Conservation (phyloP, 1,140 invertebrate genomes). For the Aphelinus atriplicis region DNA sequence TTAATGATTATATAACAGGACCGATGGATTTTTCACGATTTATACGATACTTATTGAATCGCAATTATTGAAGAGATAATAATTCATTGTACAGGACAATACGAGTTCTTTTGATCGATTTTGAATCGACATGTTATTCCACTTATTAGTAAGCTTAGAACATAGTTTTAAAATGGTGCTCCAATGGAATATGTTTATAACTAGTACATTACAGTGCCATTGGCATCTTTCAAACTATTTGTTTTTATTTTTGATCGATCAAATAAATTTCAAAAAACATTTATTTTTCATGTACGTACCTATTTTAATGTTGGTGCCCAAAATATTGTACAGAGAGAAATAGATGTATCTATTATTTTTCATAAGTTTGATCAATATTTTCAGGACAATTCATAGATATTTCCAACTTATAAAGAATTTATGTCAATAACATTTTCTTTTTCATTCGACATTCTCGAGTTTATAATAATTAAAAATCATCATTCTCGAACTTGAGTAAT, state of each 20-base stretch:
- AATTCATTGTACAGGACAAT: constrained; percentile 35
- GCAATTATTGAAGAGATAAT: constrained; percentile 20
- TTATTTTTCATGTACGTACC: not conserved
- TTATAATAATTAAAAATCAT: too few relatives aligned
- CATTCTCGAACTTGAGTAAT: too few relatives aligned
- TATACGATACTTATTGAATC: constrained; percentile 2
- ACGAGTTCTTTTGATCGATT: constrained; percentile 31
- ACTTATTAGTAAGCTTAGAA: constrained; percentile 21
- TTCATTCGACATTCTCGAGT: too few relatives aligned
- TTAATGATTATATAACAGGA: constrained; percentile 31
- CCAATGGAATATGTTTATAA: constrained; percentile 15
- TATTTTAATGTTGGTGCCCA: not conserved
- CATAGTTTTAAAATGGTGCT: constrained; percentile 37
- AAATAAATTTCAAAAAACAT: constrained; percentile 3
- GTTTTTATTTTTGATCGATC: not conserved
- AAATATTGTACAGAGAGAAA: not conserved
- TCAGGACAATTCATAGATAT: too few relatives aligned
- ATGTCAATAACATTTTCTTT: too few relatives aligned
- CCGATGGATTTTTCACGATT: constrained; percentile 17
- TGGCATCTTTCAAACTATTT: constrained; percentile 10
- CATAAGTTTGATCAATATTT: too few relatives aligned
- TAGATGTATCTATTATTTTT: constrained; percentile 1
- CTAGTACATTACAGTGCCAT: constrained; percentile 36
- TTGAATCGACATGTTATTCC: constrained; percentile 31
- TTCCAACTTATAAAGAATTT: too few relatives aligned